Evolutionary conservation across 2,888 invertebrate genomes (phyloP), one percentile per base, ranked within the genome.

Genomic region (Drosophila infuscata): DNA sequence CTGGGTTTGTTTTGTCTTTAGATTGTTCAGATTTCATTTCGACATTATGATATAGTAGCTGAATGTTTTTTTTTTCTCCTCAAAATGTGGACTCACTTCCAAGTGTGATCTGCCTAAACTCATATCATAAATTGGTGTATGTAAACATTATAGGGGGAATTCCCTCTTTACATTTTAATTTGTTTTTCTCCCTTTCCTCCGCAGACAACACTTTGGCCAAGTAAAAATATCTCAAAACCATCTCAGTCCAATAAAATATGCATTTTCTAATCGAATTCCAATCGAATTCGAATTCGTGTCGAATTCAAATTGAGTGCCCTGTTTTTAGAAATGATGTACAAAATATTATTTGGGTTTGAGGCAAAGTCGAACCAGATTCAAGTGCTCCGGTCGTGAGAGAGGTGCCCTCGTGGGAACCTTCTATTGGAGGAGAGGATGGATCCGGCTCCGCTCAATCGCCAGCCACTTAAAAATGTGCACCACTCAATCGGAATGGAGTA

Each of bases 391-490:
- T 53, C 65, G 38, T 65, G 62, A 60, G 62, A 53, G 36, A 36
- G 35, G 54, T 62, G 70, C 57, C 36, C 51, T 69, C 77, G 77
- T 79, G 77, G 77, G 77, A 78, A 78, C 48, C 80, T 58, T 59
- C 71, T 63, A 60, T 68, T 59, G 70, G 76, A 38, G 46, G 4
- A 38, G 51, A 78, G 79, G 76, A 76, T 76, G 79, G 76, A 76
- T 76, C 72, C 63, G 64, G 78, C 66, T 79, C 61, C 57, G 61
- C 20, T 32, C 78, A 68, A 53, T 79, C 75, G 79, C 60, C 63
- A 53, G 63, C 57, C 76, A 72, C 77, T 79, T 76, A 61, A 69
- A 32, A 48, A 33, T 35, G 46, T 25, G 46, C 20, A 25, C 15
- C 25, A 25, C 56, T 53, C 30, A 36, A 38, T 38, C 5, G 15